Evolutionary conservation across 2,888 invertebrate genomes (phyloP).

Genomic region (Drosophila rubida): DNA sequence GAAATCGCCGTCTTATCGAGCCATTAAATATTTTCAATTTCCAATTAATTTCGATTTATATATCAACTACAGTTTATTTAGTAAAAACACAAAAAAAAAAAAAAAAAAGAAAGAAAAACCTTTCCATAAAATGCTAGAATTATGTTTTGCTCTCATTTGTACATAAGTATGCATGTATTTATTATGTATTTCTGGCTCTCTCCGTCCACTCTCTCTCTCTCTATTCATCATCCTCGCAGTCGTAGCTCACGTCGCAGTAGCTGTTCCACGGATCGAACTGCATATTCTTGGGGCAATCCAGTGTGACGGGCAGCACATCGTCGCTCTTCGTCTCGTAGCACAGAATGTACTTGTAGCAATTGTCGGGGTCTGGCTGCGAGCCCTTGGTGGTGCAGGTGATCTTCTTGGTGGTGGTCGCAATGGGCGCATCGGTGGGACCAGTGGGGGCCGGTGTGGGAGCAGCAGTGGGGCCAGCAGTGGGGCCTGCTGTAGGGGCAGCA

Average conservation of each 20-base stretch:
- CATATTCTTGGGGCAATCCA: slow-evolving; percentile 61
- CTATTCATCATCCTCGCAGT: slow-evolving; percentile 40
- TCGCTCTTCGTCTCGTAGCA: slow-evolving; percentile 43
- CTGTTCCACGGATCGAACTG: slow-evolving; percentile 55
- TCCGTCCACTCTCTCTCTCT: not conserved
- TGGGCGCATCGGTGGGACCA: slow-evolving; percentile 1
- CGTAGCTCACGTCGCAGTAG: slow-evolving; percentile 48
- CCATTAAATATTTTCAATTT: slow-evolving; percentile 20
- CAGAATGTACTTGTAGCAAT: slow-evolving; percentile 60
- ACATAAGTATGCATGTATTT: not conserved
- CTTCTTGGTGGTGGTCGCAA: not conserved
- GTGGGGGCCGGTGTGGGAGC: not conserved
- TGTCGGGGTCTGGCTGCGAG: slow-evolving; percentile 50
- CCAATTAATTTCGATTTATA: slow-evolving; percentile 29
- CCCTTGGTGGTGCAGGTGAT: slow-evolving; percentile 65
- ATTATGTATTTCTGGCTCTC: not conserved
- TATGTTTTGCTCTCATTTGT: slow-evolving; percentile 27
- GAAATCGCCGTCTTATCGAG: slow-evolving; percentile 35
- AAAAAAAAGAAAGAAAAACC: slow-evolving; percentile 33
- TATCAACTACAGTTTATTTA: slow-evolving; percentile 64
- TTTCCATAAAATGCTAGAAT: slow-evolving; percentile 17
- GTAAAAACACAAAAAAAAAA: slow-evolving; percentile 37
- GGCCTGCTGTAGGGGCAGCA: not conserved
- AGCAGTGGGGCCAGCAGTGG: not conserved
- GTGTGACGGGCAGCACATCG: slow-evolving; percentile 2